Evolutionary conservation across 2,113 vertebrate genomes (phyloP).

Genomic region (Platysternon megacephalum): DNA sequence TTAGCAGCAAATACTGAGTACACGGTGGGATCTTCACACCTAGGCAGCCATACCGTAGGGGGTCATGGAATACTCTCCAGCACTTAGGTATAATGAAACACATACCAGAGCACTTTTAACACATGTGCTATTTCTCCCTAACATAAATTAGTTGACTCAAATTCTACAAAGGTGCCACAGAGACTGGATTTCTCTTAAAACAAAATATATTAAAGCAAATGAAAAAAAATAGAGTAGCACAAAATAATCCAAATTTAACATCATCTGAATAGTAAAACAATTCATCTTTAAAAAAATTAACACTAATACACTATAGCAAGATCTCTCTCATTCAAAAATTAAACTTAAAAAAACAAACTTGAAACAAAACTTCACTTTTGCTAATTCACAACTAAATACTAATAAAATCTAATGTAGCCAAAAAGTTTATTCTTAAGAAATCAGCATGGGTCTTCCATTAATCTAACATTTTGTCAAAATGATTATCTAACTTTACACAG

Average conservation of each 20-base stretch:
- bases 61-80: not conserved
- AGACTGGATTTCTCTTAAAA: not conserved
- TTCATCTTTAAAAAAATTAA: not conserved
- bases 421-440: conserved; percentile 30
- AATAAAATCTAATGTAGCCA: not conserved
- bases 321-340: not conserved
- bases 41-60: not conserved
- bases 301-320: not conserved
- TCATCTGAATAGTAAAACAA: not conserved
- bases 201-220: not conserved
- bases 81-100: not conserved
- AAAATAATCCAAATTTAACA: not conserved
- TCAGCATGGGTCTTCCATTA: conserved; percentile 15
- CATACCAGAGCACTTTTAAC: not conserved
- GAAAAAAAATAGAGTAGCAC: not conserved
- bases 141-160: not conserved
- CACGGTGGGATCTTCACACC: not conserved
- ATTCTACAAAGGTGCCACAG: not conserved
- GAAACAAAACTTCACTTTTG: not conserved
- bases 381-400: conserved; percentile 1
- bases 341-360: not conserved
- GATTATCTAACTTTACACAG: not conserved
- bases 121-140: not conserved
- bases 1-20: not conserved
- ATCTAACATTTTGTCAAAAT: not conserved